phyloP scores from a whole-genome alignment of 2,113 vertebrate species.

The Strix uralensis region DNA sequence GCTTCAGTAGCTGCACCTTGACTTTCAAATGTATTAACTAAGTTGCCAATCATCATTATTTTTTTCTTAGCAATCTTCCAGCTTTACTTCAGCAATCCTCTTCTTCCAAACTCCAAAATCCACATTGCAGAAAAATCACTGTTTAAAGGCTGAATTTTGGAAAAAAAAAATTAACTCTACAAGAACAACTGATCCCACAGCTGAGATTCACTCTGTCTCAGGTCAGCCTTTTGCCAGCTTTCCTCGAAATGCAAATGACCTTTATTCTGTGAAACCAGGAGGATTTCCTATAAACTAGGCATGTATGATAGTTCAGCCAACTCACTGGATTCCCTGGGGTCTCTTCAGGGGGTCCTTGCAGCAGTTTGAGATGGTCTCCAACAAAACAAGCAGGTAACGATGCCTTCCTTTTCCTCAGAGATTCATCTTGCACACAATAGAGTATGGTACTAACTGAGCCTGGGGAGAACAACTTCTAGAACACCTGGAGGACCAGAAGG shows the following conservation, averaged over 20 bases:
- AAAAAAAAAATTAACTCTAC: background rate
- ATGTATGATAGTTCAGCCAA: background rate
- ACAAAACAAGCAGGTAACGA: background rate
- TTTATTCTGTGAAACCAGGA: background rate
- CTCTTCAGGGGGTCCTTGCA: background rate
- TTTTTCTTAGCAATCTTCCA: conserved; percentile 16
- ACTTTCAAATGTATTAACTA: conserved; percentile 54
- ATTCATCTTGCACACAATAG: background rate
- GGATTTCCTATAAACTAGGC: background rate
- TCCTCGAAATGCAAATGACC: background rate
- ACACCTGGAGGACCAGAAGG: background rate
- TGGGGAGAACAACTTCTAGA: background rate
- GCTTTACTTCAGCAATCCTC: conserved; percentile 39
- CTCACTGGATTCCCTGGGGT: background rate
- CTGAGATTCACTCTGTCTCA: background rate
- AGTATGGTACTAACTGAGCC: background rate
- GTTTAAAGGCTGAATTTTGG: background rate
- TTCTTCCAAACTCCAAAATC: background rate
- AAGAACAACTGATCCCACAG: background rate
- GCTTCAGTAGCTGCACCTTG: background rate
- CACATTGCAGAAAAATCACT: background rate
- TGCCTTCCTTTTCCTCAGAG: background rate
- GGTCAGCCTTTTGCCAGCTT: background rate
- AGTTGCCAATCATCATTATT: conserved; percentile 38
- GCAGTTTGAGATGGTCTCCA: background rate